phyloP scores from a whole-genome alignment of 2,797 vertebrate genomes.

The Kryptopterus vitreolus region DNA sequence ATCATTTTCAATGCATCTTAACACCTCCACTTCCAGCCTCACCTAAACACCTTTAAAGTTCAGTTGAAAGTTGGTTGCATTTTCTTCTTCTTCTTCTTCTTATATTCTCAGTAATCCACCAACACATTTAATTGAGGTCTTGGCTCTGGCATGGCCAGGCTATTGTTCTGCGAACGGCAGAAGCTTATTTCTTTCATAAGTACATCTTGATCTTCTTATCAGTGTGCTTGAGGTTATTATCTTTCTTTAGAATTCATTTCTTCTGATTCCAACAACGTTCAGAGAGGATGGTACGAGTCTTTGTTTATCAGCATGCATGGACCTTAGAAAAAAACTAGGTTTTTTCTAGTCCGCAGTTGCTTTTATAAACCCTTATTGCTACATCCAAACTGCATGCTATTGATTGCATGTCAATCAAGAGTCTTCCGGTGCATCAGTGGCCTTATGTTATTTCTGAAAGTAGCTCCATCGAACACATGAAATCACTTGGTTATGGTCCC shows the following conservation, averaged over 20 bases:
- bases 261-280: background rate
- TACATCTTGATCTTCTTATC: background rate
- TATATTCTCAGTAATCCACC: background rate
- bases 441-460: background rate
- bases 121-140: slow-evolving; percentile 21
- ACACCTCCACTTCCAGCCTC: background rate
- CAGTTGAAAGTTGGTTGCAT: background rate
- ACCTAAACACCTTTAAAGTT: background rate
- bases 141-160: background rate
- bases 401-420: background rate
- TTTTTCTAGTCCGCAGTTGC: background rate
- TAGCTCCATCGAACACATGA: background rate
- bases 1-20: background rate
- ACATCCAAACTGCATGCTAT: background rate
- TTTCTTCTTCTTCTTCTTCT: background rate
- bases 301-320: background rate
- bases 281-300: background rate
- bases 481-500: background rate
- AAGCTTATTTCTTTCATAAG: background rate
- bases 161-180: background rate
- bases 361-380: background rate
- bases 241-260: background rate
- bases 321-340: background rate
- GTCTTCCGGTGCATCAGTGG: background rate
- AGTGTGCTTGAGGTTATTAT: background rate